Evolutionary conservation across 2,888 invertebrate genomes (phyloP).

Genomic region (Spilosoma lubricipeda): DNA sequence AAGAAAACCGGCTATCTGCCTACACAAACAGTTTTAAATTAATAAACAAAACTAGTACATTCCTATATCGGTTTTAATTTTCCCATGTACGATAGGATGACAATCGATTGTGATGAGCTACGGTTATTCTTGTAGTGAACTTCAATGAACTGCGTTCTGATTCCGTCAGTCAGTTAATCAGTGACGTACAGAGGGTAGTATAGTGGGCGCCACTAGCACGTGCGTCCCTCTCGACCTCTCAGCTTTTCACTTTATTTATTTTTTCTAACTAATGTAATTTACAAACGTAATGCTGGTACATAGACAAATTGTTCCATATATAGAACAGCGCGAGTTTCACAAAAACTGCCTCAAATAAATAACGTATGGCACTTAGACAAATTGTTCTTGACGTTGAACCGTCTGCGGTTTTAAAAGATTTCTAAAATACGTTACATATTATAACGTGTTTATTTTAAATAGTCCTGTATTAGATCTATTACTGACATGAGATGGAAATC

Average conservation of each 20-base stretch:
- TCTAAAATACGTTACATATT: not conserved
- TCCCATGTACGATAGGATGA: not conserved
- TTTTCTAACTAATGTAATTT: not conserved
- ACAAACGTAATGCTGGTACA: not conserved
- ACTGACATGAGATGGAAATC: not conserved
- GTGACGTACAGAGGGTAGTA: slow-evolving; percentile 10
- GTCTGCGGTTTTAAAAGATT: not conserved
- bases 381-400: not conserved
- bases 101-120: not conserved
- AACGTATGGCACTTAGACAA: slow-evolving; percentile 2
- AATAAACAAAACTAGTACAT: not conserved
- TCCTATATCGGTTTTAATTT: not conserved
- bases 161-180: slow-evolving; percentile 20
- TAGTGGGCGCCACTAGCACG: not conserved
- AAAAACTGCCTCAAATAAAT: slow-evolving; percentile 6
- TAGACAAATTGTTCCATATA: slow-evolving; percentile 5
- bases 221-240: not conserved
- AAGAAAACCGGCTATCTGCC: not conserved
- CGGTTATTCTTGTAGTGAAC: not conserved
- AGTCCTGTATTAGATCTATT: not conserved
- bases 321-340: not conserved
- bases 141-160: slow-evolving; percentile 6
- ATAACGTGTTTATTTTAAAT: slow-evolving; percentile 6
- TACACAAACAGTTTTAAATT: not conserved
- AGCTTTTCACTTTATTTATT: slow-evolving; percentile 7